Evolutionary conservation across 2,113 vertebrate species (phyloP).

Genomic region (Chelonoidis abingdonii): DNA sequence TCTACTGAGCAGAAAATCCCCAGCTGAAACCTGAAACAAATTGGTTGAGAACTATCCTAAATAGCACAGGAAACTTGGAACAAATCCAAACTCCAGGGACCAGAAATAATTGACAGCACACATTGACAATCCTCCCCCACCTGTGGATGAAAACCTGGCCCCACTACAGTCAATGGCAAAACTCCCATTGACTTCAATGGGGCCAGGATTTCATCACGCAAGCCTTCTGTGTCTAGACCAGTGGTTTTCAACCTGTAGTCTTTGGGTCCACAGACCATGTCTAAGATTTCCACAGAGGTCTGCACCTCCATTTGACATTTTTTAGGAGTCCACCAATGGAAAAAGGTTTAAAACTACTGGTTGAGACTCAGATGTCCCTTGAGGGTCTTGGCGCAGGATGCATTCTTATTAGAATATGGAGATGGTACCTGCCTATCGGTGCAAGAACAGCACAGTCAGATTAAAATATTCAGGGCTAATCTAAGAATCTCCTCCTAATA

Average conservation of each 20-base stretch:
- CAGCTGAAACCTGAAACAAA: neutral
- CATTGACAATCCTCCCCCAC: neutral
- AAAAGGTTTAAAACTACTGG: no score
- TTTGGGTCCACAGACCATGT: no score
- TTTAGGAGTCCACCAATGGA: no score
- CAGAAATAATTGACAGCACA: neutral
- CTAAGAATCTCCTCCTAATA: neutral
- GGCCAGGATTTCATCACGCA: neutral
- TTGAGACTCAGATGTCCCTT: neutral
- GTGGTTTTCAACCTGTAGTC: no score
- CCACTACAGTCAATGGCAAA: neutral
- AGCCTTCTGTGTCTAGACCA: neutral
- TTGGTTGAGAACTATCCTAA: neutral
- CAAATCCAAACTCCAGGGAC: fast-evolving
- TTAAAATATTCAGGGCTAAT: neutral
- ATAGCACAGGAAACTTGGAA: neutral
- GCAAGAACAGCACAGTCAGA: neutral
- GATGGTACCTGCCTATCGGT: neutral
- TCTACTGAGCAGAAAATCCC: neutral
- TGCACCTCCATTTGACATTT: no score
- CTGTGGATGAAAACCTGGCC: neutral
- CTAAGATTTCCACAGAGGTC: no score
- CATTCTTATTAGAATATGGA: neutral
- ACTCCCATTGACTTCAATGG: fast-evolving
- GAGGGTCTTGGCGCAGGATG: neutral